phyloP scores from a whole-genome alignment of 2,113 vertebrate genomes.

The Nansenia antarctica region DNA sequence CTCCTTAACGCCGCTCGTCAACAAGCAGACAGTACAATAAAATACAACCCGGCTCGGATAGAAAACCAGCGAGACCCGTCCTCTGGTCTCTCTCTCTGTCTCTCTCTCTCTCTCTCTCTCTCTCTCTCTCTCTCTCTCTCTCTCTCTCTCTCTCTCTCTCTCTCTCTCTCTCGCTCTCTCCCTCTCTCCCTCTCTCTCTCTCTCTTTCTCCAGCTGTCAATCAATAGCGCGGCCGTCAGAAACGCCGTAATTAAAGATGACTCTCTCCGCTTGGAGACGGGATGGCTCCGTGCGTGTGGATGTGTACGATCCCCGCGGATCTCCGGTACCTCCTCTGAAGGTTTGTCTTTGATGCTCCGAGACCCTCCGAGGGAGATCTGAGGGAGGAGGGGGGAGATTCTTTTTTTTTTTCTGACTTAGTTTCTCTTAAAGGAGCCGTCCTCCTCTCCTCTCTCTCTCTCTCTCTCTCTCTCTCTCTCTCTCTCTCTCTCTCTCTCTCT shows the following conservation, averaged over 20 bases:
- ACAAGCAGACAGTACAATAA: too few relatives aligned
- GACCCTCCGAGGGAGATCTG: constrained; percentile 66
- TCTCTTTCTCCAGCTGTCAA: constrained; percentile 81
- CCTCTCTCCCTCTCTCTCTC: too few relatives aligned
- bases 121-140: too few relatives aligned
- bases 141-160: constrained; percentile 12
- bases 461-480: too few relatives aligned
- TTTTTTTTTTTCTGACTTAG: constrained; percentile 72
- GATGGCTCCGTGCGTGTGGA: constrained; percentile 77
- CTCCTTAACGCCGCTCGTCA: constrained; percentile 52
- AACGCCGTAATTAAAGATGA: constrained; percentile 80
- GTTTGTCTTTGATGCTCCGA: constrained; percentile 69
- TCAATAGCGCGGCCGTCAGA: constrained; percentile 84
- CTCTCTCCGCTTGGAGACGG: constrained; percentile 79
- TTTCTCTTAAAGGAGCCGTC: constrained; percentile 81
- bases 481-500: too few relatives aligned
- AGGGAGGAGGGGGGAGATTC: constrained; percentile 60
- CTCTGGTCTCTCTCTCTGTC: constrained; percentile 83
- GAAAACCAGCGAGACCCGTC: too few relatives aligned
- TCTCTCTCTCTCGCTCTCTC: too few relatives aligned
- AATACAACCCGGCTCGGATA: too few relatives aligned
- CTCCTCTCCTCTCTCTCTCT: too few relatives aligned
- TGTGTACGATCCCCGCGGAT: constrained; percentile 73
- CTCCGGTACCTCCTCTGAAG: constrained; percentile 70
- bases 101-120: too few relatives aligned